These are phyloP conservation scores for Stichopus horrens DNA, from an alignment of 53 echinoderm and acorn worm species.

Conservation along the genomic window DNA sequence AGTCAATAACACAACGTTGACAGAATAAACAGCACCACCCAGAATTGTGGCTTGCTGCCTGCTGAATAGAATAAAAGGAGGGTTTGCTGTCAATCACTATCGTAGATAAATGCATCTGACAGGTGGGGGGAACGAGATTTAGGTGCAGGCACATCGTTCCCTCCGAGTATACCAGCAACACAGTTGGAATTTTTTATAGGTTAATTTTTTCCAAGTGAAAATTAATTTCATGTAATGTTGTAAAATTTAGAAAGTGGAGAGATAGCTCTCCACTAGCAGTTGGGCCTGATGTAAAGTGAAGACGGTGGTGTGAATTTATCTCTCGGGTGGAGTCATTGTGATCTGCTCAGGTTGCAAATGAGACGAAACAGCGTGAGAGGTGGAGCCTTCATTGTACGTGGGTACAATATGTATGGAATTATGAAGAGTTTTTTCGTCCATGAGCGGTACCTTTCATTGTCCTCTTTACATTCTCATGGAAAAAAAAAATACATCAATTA, in stretches of 20 bases:
- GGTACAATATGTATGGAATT: neutral
- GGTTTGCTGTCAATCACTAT: conserved; percentile 35
- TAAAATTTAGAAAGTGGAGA: neutral
- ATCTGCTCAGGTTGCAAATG: neutral
- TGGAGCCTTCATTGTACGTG: neutral
- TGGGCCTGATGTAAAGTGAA: neutral
- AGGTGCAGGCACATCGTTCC: conserved; percentile 2
- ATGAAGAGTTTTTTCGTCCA: neutral
- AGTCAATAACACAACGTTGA: conserved; percentile 37
- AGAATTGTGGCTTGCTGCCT: conserved; percentile 29
- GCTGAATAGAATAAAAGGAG: conserved; percentile 35
- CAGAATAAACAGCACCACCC: conserved; percentile 43
- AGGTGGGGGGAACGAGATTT: conserved; percentile 24
- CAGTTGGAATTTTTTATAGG: conserved; percentile 22
- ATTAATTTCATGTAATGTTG: conserved; percentile 4
- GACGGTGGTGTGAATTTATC: neutral
- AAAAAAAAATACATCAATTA: no score
- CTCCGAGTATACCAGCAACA: conserved; percentile 5
- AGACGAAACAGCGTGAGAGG: neutral
- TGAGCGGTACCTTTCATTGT: no score
- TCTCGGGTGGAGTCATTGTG: neutral
- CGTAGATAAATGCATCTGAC: conserved; percentile 32
- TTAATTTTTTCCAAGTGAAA: conserved; percentile 12
- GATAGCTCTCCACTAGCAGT: neutral
- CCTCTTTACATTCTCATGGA: no score